Percentiles rank a stretch among this genome's conserved stretches.
These are phyloP conservation scores for Drosophila melanogaster DNA, from an alignment of 1,140 invertebrate genomes.

Conservation along the genomic window Release_6_plus_ISO1_MT NT_033777.3:23051001-23051500, in stretches of 20 bases:
- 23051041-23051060: slow-evolving; percentile 70
- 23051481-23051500: neutral
- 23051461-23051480: neutral
- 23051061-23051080: slow-evolving; percentile 63
- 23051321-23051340: slow-evolving; percentile 17
- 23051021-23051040: slow-evolving; percentile 69
- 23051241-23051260: slow-evolving; percentile 6
- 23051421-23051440: slow-evolving; percentile 34
- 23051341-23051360: slow-evolving; percentile 12
- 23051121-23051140: slow-evolving; percentile 61
- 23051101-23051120: slow-evolving; percentile 72
- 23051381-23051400: slow-evolving; percentile 8
- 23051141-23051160: neutral
- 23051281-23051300: slow-evolving; percentile 39
- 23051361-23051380: neutral
- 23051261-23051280: slow-evolving; percentile 17
- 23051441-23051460: slow-evolving; percentile 24
- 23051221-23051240: slow-evolving; percentile 4
- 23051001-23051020: slow-evolving; percentile 59
- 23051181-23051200: slow-evolving; percentile 30
- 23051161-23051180: neutral
- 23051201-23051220: slow-evolving; percentile 53
- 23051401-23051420: slow-evolving; percentile 47
- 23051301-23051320: slow-evolving; percentile 2
- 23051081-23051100: slow-evolving; percentile 64